A percentile compares a stretch with the other conserved stretches of the same genome.
These are phyloP conservation scores for Chiloscyllium punctatum DNA, from an alignment of 2,797 vertebrate species.

Conservation along the genomic window DNA sequence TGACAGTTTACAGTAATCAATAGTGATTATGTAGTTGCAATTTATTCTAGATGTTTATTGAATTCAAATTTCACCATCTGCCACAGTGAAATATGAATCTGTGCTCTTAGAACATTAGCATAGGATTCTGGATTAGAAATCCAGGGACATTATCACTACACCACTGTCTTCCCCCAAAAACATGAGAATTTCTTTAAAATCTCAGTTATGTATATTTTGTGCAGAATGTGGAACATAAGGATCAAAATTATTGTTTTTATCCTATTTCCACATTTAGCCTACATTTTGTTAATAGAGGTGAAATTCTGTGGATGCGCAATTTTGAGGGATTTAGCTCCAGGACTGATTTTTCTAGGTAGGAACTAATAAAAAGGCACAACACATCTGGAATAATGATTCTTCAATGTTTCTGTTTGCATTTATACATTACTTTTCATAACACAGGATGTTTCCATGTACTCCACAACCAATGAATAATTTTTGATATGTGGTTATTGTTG, in stretches of 20 bases:
- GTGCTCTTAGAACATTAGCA: no score
- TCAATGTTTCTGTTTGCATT: neutral
- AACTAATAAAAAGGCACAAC: neutral
- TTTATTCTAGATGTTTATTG: no score
- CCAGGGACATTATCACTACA: no score
- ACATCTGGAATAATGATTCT: neutral
- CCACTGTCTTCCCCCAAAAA: neutral
- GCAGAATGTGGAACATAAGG: neutral
- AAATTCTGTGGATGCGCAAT: neutral
- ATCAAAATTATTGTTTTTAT: neutral
- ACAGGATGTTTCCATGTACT: neutral
- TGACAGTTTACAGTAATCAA: no score
- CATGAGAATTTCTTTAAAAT: neutral
- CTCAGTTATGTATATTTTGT: neutral
- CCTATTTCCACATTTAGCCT: neutral
- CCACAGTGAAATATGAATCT: no score
- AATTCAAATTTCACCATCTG: no score
- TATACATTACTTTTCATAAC: neutral
- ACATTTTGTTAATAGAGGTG: neutral
- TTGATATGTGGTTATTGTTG: neutral
- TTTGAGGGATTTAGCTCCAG: neutral
- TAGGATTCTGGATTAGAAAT: no score
- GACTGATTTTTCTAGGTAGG: neutral
- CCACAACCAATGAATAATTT: no score
- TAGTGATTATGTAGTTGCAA: no score